Percentiles rank a stretch among this genome's conserved stretches.
These are phyloP conservation scores for Mixornis gularis DNA, from an alignment of 2,113 vertebrate genomes.

Conservation along the genomic window DNA sequence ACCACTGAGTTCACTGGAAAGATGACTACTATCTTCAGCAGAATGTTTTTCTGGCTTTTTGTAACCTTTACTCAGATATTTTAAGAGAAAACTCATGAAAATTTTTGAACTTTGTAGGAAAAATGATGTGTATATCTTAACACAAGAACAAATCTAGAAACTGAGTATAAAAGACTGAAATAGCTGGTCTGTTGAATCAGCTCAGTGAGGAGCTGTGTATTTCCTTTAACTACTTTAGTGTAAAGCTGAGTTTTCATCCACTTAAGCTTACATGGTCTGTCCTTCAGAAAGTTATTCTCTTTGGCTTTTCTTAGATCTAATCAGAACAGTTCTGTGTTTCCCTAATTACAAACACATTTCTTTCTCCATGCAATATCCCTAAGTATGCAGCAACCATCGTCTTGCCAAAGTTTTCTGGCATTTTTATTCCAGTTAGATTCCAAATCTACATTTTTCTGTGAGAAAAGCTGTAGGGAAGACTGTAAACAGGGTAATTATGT, in stretches of 20 bases:
- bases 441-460: conserved; percentile 72
- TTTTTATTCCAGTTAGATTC: conserved; percentile 62
- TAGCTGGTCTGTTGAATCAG: not conserved
- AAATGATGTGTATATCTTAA: not conserved
- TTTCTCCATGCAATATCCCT: conserved; percentile 57
- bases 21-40: not conserved
- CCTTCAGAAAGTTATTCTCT: conserved; percentile 64
- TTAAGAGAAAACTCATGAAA: not conserved
- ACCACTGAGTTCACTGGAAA: not conserved
- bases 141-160: not conserved
- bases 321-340: conserved; percentile 61
- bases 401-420: conserved; percentile 74
- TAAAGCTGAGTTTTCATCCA: conserved; percentile 46
- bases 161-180: not conserved
- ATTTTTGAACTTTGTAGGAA: not conserved
- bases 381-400: conserved; percentile 53
- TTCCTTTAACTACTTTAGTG: conserved; percentile 29
- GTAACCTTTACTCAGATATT: not conserved
- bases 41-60: not conserved
- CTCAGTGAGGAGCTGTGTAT: not conserved
- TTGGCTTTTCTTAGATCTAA: conserved; percentile 63
- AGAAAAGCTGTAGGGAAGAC: conserved; percentile 68
- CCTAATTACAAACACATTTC: conserved; percentile 78
- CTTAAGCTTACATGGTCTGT: conserved; percentile 41
- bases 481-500: conserved; percentile 72